Evolutionary conservation across 2,113 vertebrate species (phyloP), one percentile per base, ranked within the genome.

Genomic region (Siniperca chuatsi): DNA sequence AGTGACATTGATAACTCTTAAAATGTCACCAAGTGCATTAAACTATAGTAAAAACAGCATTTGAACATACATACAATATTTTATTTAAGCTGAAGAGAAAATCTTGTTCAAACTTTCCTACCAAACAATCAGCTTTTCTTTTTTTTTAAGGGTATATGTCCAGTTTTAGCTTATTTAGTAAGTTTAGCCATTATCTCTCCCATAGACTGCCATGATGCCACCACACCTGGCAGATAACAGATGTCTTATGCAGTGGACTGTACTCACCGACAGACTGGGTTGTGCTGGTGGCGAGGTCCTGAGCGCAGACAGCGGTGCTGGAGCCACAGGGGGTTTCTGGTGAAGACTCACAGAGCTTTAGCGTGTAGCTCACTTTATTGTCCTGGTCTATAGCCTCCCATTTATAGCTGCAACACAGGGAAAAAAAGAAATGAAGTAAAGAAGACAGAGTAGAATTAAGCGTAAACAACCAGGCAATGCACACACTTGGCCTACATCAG

Each of bases 361-460:
- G 92, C 58, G 96, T 96, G 94, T 98, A 99, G 71, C 88, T 91
- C 11, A 96, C 88, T 0, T 92, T 89, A 50, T 89, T 97, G 83
- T 96, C 95, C 67, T 80, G 73, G 93, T 99, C 97, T 68, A 97
- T 93, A 50, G 97, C 97, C 94, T 98, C 91, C 98, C 98, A 99
- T 37, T 96, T 96, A 78, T 96, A 97, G 73, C 98, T 99, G 91
- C 58, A 96, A 75, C 67, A 81, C 48, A 79, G 44, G 37, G 20
- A 65, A 25, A 0, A n/a, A 11, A 50, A 60, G 4, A 60, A 6
- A n/a, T 12, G 3, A 46, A 20, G 52, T 20, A 46, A 13, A 40
- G 57, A 64, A 55, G 11, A 25, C 1, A n/a, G 5, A 57, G 10
- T 4, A 11, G 13, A 37, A 6, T 6, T 0, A 46, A 16, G 18